phyloP scores from a whole-genome alignment of 2,888 invertebrate species.

The Pristionchus entomophagus region DNA sequence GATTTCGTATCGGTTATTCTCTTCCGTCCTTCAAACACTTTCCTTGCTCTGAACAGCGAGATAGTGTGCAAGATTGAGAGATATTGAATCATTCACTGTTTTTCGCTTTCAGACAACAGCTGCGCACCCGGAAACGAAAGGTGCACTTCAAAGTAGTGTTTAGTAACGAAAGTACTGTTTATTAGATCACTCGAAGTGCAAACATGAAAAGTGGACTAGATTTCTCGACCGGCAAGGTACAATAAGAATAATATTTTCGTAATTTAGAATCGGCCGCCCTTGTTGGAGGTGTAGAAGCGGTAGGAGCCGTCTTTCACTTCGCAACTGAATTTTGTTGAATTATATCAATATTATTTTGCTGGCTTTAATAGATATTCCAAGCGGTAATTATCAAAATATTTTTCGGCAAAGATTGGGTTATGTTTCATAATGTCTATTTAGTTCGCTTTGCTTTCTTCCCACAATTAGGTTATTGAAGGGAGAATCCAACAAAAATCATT shows the following conservation, averaged over 20 bases:
- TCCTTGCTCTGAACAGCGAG: too few species aligned
- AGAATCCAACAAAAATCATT: neutral
- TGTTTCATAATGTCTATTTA: neutral
- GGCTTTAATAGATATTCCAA: neutral
- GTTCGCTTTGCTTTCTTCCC: too few species aligned
- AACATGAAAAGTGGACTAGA: constrained; percentile 5
- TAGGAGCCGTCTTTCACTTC: constrained; percentile 53
- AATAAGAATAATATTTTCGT: neutral
- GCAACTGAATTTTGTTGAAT: constrained; percentile 50
- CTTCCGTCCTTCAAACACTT: neutral
- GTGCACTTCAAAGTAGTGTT: too few species aligned
- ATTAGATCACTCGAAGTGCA: neutral
- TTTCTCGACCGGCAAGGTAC: neutral
- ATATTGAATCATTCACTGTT: too few species aligned
- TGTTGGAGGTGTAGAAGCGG: constrained; percentile 52
- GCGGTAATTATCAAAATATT: neutral
- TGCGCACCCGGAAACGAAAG: neutral
- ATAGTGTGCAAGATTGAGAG: neutral
- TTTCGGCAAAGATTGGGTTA: too few species aligned
- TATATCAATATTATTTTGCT: neutral
- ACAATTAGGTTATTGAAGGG: neutral
- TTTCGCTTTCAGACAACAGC: neutral
- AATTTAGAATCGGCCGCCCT: constrained; percentile 4
- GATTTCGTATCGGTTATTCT: too few species aligned
- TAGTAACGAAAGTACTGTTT: neutral